Evolutionary conservation across 2,113 vertebrate genomes (phyloP), one percentile per base, ranked within the genome.

Genomic region (Laterallus jamaicensis): DNA sequence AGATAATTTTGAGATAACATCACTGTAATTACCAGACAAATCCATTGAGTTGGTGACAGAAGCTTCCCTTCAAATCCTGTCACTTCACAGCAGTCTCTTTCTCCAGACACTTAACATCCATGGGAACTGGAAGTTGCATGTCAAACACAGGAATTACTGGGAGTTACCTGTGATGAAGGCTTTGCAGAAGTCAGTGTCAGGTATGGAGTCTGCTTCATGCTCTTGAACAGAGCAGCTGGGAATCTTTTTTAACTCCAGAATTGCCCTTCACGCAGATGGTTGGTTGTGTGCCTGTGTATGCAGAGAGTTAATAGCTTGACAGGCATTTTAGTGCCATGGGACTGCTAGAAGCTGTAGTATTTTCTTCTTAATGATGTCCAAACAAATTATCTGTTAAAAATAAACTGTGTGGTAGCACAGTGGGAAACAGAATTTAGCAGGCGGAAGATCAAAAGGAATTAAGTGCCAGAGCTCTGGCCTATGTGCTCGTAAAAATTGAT

Each of bases 331-430:
- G 56, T 49, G 83, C 35, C 49, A 92, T 44, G 78, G 50, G 63
- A 86, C n/a, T 55, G 76, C 25, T 29, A 60, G 49, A 74, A 91
- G 52, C 60, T 68, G 59, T 32, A 82, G 58, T 85, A 81, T 92
- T 96, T 93, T 91, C 69, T 64, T 95, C 96, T 95, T 93, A 97
- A 96, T 84, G 70, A 95, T 96, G 94, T 93, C 96, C 92, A 96
- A 97, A 96, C 78, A 97, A 96, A 97, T 90, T 91, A 93, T 93
- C 77, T 74, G 74, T 96, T 97, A 85, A 97, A 97, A 97, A 94
- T 95, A 97, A 96, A 94, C 87, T 86, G 68, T n/a, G 39, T 62
- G 39, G 64, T 88, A 92, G 86, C 94, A 82, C 88, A 96, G 92
- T 60, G 55, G 79, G 93, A 97, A 96, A 93, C 12, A 8, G 90